Percentiles rank a stretch among this genome's conserved stretches.
Conservation (phyloP, 2,113 vertebrate species). For the Coracopsis vasa region DNA sequence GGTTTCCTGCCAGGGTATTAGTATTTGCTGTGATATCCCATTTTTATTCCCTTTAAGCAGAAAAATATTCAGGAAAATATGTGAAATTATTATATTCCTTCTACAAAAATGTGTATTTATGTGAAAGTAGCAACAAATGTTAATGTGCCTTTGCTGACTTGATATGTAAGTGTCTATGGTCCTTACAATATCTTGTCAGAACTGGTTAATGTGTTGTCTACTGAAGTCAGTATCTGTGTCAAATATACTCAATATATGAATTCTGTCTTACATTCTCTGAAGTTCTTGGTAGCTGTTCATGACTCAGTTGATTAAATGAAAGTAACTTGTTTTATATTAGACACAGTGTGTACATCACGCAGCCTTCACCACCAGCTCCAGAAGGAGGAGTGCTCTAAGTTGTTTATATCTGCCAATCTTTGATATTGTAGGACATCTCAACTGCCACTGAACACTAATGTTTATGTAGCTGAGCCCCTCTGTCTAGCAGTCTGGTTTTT, state of each 20-base stretch:
- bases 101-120: background rate
- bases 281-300: background rate
- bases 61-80: background rate
- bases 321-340: background rate
- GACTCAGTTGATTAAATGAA: background rate
- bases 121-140: background rate
- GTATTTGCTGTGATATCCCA: background rate
- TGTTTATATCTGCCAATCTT: background rate
- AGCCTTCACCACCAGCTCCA: background rate
- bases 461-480: background rate
- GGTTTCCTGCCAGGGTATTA: background rate
- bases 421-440: background rate
- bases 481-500: background rate
- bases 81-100: background rate
- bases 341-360: too few relatives aligned
- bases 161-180: fast-evolving
- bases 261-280: background rate
- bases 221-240: background rate
- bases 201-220: background rate
- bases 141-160: background rate
- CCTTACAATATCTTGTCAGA: background rate
- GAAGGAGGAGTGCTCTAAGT: background rate
- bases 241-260: background rate
- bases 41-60: background rate
- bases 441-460: background rate